Evolutionary conservation across 2,113 vertebrate genomes (phyloP).

Genomic region (Garra rufa): DNA sequence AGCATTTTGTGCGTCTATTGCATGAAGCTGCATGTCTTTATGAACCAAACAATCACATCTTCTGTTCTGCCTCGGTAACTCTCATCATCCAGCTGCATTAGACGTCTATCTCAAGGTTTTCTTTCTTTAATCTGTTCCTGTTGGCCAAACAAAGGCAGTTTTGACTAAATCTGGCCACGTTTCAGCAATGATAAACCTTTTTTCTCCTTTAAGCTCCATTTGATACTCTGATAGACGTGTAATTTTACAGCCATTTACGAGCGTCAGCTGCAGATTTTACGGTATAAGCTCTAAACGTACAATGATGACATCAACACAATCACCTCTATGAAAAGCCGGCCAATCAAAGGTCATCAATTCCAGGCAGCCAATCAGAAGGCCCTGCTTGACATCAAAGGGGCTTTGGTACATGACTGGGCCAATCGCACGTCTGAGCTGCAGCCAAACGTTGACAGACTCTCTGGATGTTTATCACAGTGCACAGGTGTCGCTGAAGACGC

Average conservation of each 20-base stretch:
- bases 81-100: conserved; percentile 16
- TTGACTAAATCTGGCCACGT: background rate
- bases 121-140: conserved; percentile 26
- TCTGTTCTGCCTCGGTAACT: background rate
- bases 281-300: background rate
- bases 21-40: background rate
- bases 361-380: background rate
- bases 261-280: background rate
- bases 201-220: background rate
- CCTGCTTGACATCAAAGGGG: conserved; percentile 5
- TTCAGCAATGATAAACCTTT: conserved; percentile 22
- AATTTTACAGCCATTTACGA: background rate
- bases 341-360: conserved; percentile 15
- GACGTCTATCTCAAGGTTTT: background rate
- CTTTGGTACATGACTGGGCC: background rate
- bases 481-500: background rate
- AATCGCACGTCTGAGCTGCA: background rate
- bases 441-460: conserved; percentile 14
- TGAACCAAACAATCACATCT: background rate
- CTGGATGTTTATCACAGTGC: background rate
- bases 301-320: background rate
- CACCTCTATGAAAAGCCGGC: background rate
- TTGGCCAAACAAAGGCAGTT: conserved; percentile 23
- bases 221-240: background rate
- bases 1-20: background rate